Conservation (phyloP, 64 coral and sea anemone genomes). For the Stichodactyla mertensii region DNA sequence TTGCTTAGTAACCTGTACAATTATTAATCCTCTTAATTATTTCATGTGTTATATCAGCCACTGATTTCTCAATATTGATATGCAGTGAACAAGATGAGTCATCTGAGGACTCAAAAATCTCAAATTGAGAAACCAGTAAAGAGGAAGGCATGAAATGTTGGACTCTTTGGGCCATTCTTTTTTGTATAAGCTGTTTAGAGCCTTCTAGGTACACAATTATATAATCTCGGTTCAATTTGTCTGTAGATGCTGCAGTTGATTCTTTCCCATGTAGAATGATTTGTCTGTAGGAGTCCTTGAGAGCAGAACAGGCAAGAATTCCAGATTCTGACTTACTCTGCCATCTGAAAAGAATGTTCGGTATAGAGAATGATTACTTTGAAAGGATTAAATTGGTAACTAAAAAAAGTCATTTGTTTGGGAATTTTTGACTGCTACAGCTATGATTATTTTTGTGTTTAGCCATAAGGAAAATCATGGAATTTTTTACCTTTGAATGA, state of each 20-base stretch:
- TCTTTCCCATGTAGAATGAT: slow-evolving; percentile 63
- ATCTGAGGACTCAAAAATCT: slow-evolving; percentile 60
- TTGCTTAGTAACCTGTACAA: not conserved
- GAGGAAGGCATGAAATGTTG: slow-evolving; percentile 72
- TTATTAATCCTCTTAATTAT: slow-evolving; percentile 23
- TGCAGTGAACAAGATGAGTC: slow-evolving; percentile 50
- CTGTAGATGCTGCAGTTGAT: slow-evolving; percentile 34
- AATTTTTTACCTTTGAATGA: slow-evolving; percentile 57
- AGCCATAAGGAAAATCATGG: too few species aligned
- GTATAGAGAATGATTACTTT: not conserved
- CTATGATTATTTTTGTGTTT: too few species aligned
- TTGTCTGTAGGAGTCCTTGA: slow-evolving; percentile 80
- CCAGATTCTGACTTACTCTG: slow-evolving; percentile 59
- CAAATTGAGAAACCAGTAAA: slow-evolving; percentile 77
- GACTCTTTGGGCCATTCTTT: slow-evolving; percentile 53
- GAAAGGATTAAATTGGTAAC: not conserved
- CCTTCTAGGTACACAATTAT: slow-evolving; percentile 57
- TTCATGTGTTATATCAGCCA: slow-evolving; percentile 60
- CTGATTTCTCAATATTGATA: slow-evolving; percentile 51
- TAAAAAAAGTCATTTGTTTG: too few species aligned
- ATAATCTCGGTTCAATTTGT: slow-evolving; percentile 30
- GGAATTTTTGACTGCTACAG: too few species aligned
- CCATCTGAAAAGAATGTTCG: slow-evolving; percentile 55
- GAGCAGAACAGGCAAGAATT: slow-evolving; percentile 82
- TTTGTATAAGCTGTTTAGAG: slow-evolving; percentile 47